Evolutionary conservation across 2,888 invertebrate species (phyloP), one percentile per base, ranked within the genome.

Genomic region (Eupithecia exiguata): DNA sequence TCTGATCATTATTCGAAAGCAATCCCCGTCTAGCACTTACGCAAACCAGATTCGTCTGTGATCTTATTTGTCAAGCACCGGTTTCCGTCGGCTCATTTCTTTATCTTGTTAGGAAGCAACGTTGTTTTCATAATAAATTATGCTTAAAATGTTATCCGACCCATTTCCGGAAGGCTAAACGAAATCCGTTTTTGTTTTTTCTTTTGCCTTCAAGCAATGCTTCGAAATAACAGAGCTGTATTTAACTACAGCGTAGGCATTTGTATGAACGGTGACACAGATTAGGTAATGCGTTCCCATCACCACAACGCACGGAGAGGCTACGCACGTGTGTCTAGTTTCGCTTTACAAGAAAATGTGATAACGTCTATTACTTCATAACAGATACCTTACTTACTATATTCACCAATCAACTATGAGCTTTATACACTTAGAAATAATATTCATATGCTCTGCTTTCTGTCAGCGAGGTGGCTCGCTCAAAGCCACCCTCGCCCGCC

Each of bases 111-210:
- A 58, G 30, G 67, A 43, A 66, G 25, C 40, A 69, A 66, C 66
- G 53, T 68, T 68, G 68, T 73, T 69, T 69, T 66, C 69, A 66
- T 73, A 69, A 65, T 72, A 73, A 69, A 73, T 73, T 58, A 73
- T 69, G 65, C 69, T 72, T 72, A 72, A 72, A 69, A 73, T 58
- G 58, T 43, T 66, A 66, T 73, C 58, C 69, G 61, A 69, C 30
- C 69, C 43, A 73, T 73, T 73, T 69, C 65, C 43, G 38, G 66
- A 46, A 61, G 69, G 65, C 58, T 36, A 46, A 69, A 63, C 69
- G 68, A 69, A 67, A 66, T 66, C 72, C 65, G 65, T 46, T 71
- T 67, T 61, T 61, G 61, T 69, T 65, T 69, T 69, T 36, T 66
- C 21, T 69, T 43, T 35, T 69, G 66, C 69, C 53, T 66, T 58